Evolutionary conservation across 2,113 vertebrate genomes (phyloP).

Genomic region (Dromiciops gliroides): DNA sequence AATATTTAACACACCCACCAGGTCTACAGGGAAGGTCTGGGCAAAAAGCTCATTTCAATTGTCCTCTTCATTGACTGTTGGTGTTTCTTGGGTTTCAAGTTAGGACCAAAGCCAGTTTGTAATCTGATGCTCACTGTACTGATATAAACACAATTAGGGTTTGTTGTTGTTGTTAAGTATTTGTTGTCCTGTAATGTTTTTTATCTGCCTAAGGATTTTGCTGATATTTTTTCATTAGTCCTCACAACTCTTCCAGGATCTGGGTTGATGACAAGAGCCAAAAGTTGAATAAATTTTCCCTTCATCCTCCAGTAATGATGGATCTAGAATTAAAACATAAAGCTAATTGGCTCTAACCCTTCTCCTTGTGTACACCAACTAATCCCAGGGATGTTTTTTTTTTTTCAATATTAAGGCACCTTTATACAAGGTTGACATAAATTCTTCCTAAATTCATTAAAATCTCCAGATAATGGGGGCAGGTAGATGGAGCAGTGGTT

Average conservation of each 20-base stretch:
- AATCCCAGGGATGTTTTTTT: not conserved
- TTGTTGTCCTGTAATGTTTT: constrained; percentile 12
- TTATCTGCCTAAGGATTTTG: constrained; percentile 45
- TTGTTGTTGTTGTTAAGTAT: no score
- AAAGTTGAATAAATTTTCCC: constrained; percentile 22
- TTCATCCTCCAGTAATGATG: not conserved
- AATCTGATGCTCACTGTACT: constrained; percentile 2
- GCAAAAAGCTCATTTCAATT: not conserved
- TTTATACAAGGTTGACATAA: not conserved
- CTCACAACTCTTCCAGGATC: constrained; percentile 21
- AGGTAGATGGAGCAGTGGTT: no score
- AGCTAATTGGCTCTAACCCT: not conserved
- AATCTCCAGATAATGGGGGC: not conserved
- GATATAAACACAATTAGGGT: not conserved
- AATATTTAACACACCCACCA: not conserved
- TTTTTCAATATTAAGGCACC: not conserved
- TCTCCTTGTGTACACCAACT: constrained; percentile 11
- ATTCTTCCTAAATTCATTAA: not conserved
- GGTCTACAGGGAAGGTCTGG: not conserved
- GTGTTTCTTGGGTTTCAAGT: constrained; percentile 38
- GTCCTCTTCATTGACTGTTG: constrained; percentile 2
- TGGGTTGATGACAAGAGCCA: constrained; percentile 24
- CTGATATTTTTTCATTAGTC: constrained; percentile 18
- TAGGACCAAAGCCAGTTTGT: not conserved
- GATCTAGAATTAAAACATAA: constrained; percentile 52